These are phyloP conservation scores for Paelopatides confundens DNA, from an alignment of 53 echinoderm and acorn worm species.

Conservation along the genomic window DNA sequence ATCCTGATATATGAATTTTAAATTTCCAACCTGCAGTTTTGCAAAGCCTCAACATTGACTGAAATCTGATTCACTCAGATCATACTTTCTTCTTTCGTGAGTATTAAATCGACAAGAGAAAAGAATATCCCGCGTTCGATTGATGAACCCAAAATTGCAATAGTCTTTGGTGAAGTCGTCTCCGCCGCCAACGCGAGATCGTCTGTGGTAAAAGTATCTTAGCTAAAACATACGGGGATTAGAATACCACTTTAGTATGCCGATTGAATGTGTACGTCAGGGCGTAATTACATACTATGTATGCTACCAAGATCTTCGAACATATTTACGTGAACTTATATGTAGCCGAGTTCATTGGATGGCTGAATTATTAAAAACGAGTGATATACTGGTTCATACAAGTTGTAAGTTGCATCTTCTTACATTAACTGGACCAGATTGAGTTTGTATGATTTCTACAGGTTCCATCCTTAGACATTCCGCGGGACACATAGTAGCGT, in stretches of 20 bases:
- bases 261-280: too few relatives aligned
- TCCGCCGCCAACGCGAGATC: background rate
- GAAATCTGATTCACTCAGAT: background rate
- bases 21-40: background rate
- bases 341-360: too few relatives aligned
- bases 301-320: too few relatives aligned
- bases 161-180: background rate
- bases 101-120: constrained; percentile 10
- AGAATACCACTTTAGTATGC: too few relatives aligned
- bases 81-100: background rate
- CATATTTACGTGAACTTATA: too few relatives aligned
- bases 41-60: constrained; percentile 25
- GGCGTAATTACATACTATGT: too few relatives aligned
- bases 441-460: background rate
- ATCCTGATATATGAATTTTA: background rate
- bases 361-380: too few relatives aligned
- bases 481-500: background rate
- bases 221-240: too few relatives aligned
- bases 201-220: constrained; percentile 2
- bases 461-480: too few relatives aligned
- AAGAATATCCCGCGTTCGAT: constrained; percentile 24
- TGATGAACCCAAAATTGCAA: background rate
- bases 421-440: background rate
- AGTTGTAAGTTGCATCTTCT: background rate
- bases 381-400: too few relatives aligned